phyloP scores from a whole-genome alignment of 2,888 invertebrate genomes.

The Aspidiotus rigidus region DNA sequence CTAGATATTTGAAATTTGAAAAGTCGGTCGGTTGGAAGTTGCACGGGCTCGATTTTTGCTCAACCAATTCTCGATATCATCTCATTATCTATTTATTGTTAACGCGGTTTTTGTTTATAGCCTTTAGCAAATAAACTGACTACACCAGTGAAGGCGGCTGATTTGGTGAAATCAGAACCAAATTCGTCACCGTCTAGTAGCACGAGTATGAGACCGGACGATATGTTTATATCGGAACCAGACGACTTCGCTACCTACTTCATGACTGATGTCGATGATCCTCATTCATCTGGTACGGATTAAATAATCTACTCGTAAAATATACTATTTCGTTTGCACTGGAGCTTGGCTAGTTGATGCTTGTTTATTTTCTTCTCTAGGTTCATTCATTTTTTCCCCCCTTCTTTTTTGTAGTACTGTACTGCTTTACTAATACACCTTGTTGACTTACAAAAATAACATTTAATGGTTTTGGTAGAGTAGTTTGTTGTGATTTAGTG shows the following conservation, averaged over 20 bases:
- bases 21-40: no score
- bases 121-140: not conserved
- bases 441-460: no score
- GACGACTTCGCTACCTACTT: conserved; percentile 29
- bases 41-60: not conserved
- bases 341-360: no score
- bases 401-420: no score
- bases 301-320: not conserved
- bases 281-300: conserved; percentile 22
- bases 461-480: no score
- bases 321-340: no score
- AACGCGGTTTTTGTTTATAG: not conserved
- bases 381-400: no score
- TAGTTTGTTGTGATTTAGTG: no score
- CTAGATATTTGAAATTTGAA: no score
- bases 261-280: conserved; percentile 24
- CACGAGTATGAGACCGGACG: conserved; percentile 22
- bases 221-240: conserved; percentile 27
- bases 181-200: conserved; percentile 24
- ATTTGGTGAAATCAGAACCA: conserved; percentile 15
- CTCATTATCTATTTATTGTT: not conserved
- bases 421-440: no score
- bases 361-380: no score
- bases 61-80: not conserved
- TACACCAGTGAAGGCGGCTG: conserved; percentile 9